Conservation (phyloP, 2,797 vertebrate genomes). For the Steatocranus sp. region DNA sequence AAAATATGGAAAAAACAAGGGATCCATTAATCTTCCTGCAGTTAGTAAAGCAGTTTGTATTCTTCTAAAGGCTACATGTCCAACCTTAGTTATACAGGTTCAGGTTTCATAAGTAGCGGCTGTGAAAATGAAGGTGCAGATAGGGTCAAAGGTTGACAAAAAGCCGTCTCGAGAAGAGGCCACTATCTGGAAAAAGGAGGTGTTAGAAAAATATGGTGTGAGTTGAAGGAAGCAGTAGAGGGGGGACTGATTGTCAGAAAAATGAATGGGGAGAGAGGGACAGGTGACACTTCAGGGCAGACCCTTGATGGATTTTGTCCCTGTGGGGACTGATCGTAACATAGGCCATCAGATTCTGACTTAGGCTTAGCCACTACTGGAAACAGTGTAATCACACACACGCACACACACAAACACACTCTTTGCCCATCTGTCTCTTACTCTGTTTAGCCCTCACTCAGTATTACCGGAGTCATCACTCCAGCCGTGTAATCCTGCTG, state of each 20-base stretch:
- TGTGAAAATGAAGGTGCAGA: not conserved
- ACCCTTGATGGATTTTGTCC: slow-evolving; percentile 60
- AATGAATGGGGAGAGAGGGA: slow-evolving; percentile 30
- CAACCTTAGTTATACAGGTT: not conserved
- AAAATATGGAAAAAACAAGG: not conserved
- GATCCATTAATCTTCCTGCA: not conserved
- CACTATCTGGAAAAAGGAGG: not conserved
- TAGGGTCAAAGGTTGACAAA: not conserved
- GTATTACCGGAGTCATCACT: slow-evolving; percentile 59
- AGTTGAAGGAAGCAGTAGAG: not conserved
- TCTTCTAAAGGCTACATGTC: not conserved
- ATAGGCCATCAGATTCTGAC: slow-evolving; percentile 41
- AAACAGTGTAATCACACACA: slow-evolving; percentile 24
- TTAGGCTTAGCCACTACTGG: slow-evolving; percentile 32
- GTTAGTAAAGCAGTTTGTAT: not conserved
- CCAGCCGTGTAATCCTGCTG: slow-evolving; percentile 56
- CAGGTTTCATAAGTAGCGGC: not conserved
- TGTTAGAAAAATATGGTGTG: not conserved
- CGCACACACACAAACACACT: not conserved
- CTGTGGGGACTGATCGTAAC: slow-evolving; percentile 42
- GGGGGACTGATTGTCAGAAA: slow-evolving; percentile 36
- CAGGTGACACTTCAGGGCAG: slow-evolving; percentile 39
- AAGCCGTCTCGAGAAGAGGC: not conserved
- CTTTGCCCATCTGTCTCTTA: slow-evolving; percentile 37
- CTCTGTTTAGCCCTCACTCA: slow-evolving; percentile 48